Percentiles rank a stretch among this genome's conserved stretches.
Conservation (phyloP, 2,113 vertebrate genomes). For the Heterotilapia buettikoferi region DNA sequence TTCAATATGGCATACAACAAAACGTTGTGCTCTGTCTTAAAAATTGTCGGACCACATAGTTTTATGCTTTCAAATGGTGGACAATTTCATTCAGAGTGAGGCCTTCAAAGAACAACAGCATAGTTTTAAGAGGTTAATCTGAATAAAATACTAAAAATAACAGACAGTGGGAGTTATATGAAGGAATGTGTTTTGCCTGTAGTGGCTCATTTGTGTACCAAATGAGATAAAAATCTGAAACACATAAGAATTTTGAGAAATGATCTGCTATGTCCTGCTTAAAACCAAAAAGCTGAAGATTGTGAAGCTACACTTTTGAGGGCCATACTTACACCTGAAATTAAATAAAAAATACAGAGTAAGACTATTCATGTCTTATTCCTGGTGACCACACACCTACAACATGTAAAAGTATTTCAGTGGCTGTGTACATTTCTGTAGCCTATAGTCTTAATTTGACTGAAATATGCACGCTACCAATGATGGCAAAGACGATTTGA, state of each 20-base stretch:
- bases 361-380: background rate
- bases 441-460: background rate
- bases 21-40: fast-evolving
- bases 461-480: background rate
- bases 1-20: background rate
- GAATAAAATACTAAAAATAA: background rate
- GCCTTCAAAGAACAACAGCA: background rate
- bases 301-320: background rate
- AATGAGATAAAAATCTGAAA: background rate
- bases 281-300: background rate
- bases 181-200: fast-evolving
- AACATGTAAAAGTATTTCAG: background rate
- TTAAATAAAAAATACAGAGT: background rate
- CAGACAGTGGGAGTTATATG: background rate
- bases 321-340: background rate
- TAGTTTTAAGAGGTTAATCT: background rate
- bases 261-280: too few relatives aligned
- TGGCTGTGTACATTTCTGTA: background rate
- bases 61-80: background rate
- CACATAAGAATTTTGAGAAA: background rate
- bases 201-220: background rate
- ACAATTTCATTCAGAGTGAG: background rate
- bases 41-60: fast-evolving
- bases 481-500: background rate
- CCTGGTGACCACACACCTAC: background rate